Base-by-base conservation (phyloP, 53 echinoderm and acorn worm species). In the Mesocentrotus franciscanus region DNA sequence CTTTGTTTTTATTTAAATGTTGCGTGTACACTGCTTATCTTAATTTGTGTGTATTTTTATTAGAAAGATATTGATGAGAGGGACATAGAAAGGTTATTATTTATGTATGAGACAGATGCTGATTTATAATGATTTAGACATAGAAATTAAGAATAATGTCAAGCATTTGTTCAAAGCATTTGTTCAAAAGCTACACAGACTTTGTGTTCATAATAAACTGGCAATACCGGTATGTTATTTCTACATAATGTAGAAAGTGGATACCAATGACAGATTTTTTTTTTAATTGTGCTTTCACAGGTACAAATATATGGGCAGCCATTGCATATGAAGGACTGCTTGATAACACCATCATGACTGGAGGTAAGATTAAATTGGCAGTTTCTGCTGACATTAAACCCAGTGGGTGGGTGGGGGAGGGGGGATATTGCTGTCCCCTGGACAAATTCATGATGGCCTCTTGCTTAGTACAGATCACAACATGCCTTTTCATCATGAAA, bases 321-420 rank as follows among this genome's bases (percentile, higher is more conserved):
- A 92, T 91, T 78, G 78, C 95, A 9, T 91, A 83, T 81, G 92
- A 91, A 49, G 95, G 92, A 57, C 61, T 92, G 27, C 83, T 91
- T 36, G 92, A 91, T 30, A 91, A 90, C 36, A 90, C 95, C 22
- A 60, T 95, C 29, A 90, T 90, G 75, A 95, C 91, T 56, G 95
- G 91, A 78, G 91, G 95, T 95, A 26, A 95, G 74, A 22, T 87
- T 62, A 12, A 55, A 42, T 61, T 24, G 8, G 9, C 42, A 36
- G 8, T n/a, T n/a, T 12, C 18, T 57, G 1, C 18, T 11, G 62
- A 62, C 18, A 62, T 62, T 62, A 62, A 62, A 62, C 49, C 49
- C 87, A 8, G 55, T 33, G 87, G 1, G 35, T 7, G 49, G 49
- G 3, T 2, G 49, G 49, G 6, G 49, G 49, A 7, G 49, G 49